Evolutionary conservation across 2,113 vertebrate genomes (phyloP).

Genomic region (Syngnathus typhle): DNA sequence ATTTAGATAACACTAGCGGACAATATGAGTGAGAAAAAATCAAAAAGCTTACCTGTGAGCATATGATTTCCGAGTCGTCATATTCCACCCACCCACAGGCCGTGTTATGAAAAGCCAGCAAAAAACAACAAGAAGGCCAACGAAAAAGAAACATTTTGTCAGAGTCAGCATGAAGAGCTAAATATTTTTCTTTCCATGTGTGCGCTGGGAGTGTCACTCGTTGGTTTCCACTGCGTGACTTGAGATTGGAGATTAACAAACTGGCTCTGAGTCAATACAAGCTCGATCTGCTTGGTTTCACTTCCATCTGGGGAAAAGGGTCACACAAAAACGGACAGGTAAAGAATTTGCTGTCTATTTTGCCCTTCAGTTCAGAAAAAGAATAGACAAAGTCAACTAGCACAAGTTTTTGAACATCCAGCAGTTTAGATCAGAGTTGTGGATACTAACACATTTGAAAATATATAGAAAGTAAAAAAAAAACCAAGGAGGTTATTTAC

Average conservation of each 20-base stretch:
- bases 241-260: conserved; percentile 8
- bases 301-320: neutral
- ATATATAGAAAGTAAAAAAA: neutral
- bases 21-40: neutral
- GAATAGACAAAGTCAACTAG: neutral
- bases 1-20: neutral
- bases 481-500: neutral
- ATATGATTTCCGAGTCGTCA: conserved; percentile 28
- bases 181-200: conserved; percentile 3
- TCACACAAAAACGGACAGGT: neutral
- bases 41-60: conserved; percentile 45
- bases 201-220: neutral
- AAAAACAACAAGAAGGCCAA: conserved; percentile 24
- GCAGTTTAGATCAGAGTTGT: neutral
- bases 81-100: conserved; percentile 23
- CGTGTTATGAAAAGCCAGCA: conserved; percentile 12
- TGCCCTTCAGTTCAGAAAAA: neutral
- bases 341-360: neutral
- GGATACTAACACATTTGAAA: neutral
- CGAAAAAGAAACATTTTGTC: conserved; percentile 37
- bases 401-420: neutral
- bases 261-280: neutral
- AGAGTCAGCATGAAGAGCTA: neutral
- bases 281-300: neutral
- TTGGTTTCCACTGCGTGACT: neutral